Evolutionary conservation across 2,888 invertebrate species (phyloP), one percentile per base, ranked within the genome.

Genomic region (Auanema freiburgensis): DNA sequence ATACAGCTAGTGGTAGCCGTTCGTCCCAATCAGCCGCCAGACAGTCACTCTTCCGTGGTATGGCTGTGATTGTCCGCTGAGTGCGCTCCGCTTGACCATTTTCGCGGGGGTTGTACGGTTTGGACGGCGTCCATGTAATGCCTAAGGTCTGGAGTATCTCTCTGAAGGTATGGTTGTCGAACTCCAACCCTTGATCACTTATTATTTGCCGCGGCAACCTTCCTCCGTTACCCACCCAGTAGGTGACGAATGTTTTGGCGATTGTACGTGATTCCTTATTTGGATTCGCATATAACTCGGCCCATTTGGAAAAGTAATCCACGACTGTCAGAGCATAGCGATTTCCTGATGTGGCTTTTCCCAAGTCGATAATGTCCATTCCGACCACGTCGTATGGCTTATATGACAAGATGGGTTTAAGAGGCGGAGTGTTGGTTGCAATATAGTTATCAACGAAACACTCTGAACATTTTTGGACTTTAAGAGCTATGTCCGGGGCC

Each of bases 41-140:
- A 2, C 41, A 21, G 0, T 54, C 23, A 1, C 42, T 21, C 24
- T 59, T 69, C n/a, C 33, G 24, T 24, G 70, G 16, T 16, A 49
- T 55, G 6, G 44, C 43, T 11, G 42, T 1, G 2, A 69, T 57
- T 1, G 61, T 46, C 33, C 62, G 12, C 23, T 61, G 54, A 14
- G 49, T 8, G 40, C 61, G 53, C 24, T 69, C 69, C 5, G 63
- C 43, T 21, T 18, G 44, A 10, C 69, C 70, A 54, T 68, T 69
- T 1, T 44, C 63, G 14, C 59, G 23, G 0, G 63, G 56, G n/a
- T n/a, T n/a, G n/a, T n/a, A n/a, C n/a, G n/a, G n/a, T n/a, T n/a
- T n/a, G n/a, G n/a, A n/a, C n/a, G n/a, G n/a, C n/a, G n/a, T n/a
- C n/a, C n/a, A n/a, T n/a, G n/a, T n/a, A n/a, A n/a, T n/a, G n/a